Evolutionary conservation across 1,140 invertebrate species (phyloP).

Genomic region (Medauroidea extradentata): DNA sequence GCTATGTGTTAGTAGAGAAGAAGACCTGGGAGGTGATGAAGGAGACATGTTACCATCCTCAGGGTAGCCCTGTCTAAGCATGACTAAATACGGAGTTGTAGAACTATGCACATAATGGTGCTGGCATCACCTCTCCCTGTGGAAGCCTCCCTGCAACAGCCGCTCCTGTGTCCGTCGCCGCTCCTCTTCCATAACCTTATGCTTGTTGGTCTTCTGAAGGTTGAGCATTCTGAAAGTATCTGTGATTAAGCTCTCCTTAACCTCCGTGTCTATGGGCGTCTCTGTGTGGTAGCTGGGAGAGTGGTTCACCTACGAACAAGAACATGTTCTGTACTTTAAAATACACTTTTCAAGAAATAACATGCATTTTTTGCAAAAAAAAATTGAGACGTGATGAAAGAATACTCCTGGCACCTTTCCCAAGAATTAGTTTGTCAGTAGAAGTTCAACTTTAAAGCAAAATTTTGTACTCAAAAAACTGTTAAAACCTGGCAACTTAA

Average conservation of each 20-base stretch:
- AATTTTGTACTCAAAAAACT: too few species aligned
- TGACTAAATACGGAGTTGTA: too few species aligned
- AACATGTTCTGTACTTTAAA: neutral
- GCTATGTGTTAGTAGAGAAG: too few species aligned
- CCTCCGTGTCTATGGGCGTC: slow-evolving; percentile 72
- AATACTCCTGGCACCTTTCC: neutral
- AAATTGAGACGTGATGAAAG: neutral
- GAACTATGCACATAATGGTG: too few species aligned
- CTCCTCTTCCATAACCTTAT: slow-evolving; percentile 59
- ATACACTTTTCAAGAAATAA: neutral
- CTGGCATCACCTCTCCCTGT: slow-evolving; percentile 2
- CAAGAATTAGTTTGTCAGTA: neutral
- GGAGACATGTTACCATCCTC: too few species aligned
- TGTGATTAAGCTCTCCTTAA: slow-evolving; percentile 75
- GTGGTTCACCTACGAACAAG: slow-evolving; percentile 66
- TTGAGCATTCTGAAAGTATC: slow-evolving; percentile 83
- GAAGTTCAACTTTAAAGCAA: too few species aligned
- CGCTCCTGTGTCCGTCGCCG: slow-evolving; percentile 32
- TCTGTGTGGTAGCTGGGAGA: slow-evolving; percentile 89
- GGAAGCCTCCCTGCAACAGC: slow-evolving; percentile 6
- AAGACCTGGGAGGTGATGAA: too few species aligned
- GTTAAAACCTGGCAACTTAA: too few species aligned
- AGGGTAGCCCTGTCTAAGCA: too few species aligned
- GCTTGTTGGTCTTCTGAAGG: slow-evolving; percentile 71
- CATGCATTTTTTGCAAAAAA: neutral